Base-by-base conservation (phyloP, 1,140 invertebrate species). In the Drosophila asahinai region DNA sequence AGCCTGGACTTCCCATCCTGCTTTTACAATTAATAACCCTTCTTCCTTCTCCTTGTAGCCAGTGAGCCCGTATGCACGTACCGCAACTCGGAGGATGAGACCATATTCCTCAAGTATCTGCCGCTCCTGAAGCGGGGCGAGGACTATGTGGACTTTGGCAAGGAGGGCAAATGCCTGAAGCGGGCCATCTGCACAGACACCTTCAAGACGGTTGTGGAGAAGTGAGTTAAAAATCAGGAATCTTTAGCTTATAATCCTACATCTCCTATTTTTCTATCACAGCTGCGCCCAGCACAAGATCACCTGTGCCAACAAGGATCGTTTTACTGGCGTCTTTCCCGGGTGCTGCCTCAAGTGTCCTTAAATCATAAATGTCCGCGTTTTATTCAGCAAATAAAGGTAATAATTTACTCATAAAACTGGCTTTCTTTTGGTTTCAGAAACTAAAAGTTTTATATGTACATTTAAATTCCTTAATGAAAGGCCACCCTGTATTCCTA, bases 81-180 rank as follows among this genome's bases (percentile, higher is more conserved):
- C 52, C 90, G 79, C 19, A 92, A 90, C 49, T 54, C 75, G 0
- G 73, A 91, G 61, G 91, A 79, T 49, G 91, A 92, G 71, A 91
- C 78, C 30, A 76, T 92, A 12, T 91, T 92, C 25, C 73, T 92
- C 5, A 90, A 87, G 60, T 92, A 92, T 67, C 59, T 92, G 73
- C 80, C 91, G 15, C 58, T 82, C 9, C 42, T 90, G 27, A 82
- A 66, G 38, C 77, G 76, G 9, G 91, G 91, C 3, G 58, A 92
- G 73, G 91, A 92, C 27, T 92, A 92, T 72, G 91, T 92, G 17
- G 91, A 92, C 51, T 92, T 92, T 52, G 89, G 81, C 22, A 62
- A 77, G 19, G 81, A 92, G 43, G 91, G 91, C 43, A 91, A 78
- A 55, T 92, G 91, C 61, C 59, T 91, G 3, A 92, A 91, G 68